Evolutionary conservation across 1,140 invertebrate species (phyloP).

Genomic region (Patella vulgata): DNA sequence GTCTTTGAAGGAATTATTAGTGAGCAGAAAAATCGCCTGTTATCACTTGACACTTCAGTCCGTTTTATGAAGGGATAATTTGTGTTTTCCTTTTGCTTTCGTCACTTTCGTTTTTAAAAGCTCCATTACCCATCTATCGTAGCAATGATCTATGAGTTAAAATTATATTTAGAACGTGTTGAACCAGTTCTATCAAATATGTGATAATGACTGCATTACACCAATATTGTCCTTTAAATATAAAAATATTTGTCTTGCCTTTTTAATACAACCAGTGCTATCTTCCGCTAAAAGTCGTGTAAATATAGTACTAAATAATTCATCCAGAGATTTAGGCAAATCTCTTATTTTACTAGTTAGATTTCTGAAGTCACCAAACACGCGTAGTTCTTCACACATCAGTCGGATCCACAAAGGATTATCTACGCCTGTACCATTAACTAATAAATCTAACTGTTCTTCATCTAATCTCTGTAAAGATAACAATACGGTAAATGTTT

Average conservation of each 20-base stretch:
- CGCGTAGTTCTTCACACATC: conserved; percentile 60
- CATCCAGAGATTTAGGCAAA: conserved; percentile 48
- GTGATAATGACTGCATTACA: not conserved
- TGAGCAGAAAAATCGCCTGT: no score
- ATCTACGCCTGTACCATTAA: conserved; percentile 42
- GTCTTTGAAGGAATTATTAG: no score
- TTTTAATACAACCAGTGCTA: conserved; percentile 45
- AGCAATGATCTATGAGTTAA: not conserved
- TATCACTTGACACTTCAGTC: no score
- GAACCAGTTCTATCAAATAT: no score
- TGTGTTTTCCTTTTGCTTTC: no score
- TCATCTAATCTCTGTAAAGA: conserved; percentile 53
- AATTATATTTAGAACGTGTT: not conserved
- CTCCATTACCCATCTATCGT: no score
- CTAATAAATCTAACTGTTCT: conserved; percentile 48
- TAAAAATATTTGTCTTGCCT: no score
- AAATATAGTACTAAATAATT: conserved; percentile 49
- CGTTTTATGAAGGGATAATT: no score
- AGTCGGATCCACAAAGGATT: conserved; percentile 61
- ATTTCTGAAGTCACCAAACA: conserved; percentile 62
- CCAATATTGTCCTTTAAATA: no score
- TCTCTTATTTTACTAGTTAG: conserved; percentile 51
- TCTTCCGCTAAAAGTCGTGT: conserved; percentile 54
- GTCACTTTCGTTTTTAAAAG: no score
- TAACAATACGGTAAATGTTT: no score